Evolutionary conservation across 2,113 vertebrate species (phyloP), one percentile per base, ranked within the genome.

Genomic region (Gasterosteus aculeatus): DNA sequence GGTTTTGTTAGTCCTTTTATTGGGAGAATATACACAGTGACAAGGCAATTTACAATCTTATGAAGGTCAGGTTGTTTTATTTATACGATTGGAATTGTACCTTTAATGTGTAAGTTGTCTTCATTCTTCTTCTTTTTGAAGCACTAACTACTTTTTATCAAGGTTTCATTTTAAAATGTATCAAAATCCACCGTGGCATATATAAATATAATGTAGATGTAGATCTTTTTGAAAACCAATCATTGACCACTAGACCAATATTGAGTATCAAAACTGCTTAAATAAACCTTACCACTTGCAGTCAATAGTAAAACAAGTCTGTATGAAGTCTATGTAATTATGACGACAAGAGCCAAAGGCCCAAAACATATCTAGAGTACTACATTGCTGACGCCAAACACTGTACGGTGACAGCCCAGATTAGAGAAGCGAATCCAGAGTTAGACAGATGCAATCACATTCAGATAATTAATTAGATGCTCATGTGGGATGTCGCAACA

Each of bases 391-490:
- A 42, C 2, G 33, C 11, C 16, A 26, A 22, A 2, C 1, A 68
- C 38, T 64, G 9, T 26, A 33, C 18, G 60, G 51, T 51, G 26
- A 0, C 18, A 63, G 53, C 16, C 16, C n/a, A 39, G 29, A 58
- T 19, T 3, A 2, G 29, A 65, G 26, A 60, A 58, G 54, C 0
- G 18, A 46, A 58, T 46, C 38, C 49, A 57, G 29, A 47, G n/a
- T 41, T 15, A 61, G 39, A 18, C 4, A 31, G 19, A 67, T 18
- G 22, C 38, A 69, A 74, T 66, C 63, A 31, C 61, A 78, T 73
- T 72, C 15, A 69, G 51, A 74, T 72, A 72, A 71, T 75, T 54
- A 68, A 70, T 87, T 59, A 72, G 35, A 16, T 71, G 71, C 15
- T 83, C 64, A 56, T 84, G 62, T 53, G 26, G 42, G 64, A 64